Percentiles rank a stretch among this genome's conserved stretches.
These are phyloP conservation scores for Drosophila ficusphila DNA, from an alignment of 1,140 invertebrate species.

Conservation along the genomic window DNA sequence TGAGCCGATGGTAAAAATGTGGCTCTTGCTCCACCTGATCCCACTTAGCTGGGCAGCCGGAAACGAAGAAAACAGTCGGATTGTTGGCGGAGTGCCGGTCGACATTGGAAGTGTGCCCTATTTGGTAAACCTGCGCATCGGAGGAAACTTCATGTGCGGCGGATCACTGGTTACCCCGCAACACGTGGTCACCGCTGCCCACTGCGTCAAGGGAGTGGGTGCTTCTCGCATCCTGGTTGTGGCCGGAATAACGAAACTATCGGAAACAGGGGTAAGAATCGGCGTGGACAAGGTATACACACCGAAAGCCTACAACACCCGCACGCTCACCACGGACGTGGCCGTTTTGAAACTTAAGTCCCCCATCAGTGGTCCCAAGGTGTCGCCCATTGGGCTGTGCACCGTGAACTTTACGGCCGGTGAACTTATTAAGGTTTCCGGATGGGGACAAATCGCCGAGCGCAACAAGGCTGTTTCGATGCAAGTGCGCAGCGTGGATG, in stretches of 20 bases:
- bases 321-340: conserved; percentile 64
- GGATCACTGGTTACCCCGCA: conserved; percentile 53
- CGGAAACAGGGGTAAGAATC: conserved; percentile 44
- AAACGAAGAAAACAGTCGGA: conserved; percentile 56
- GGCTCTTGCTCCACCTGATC: conserved; percentile 6
- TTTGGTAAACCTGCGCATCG: conserved; percentile 59
- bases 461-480: conserved; percentile 37
- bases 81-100: conserved; percentile 61
- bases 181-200: conserved; percentile 71
- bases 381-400: conserved; percentile 62
- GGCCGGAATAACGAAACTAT: conserved; percentile 52
- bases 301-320: conserved; percentile 60
- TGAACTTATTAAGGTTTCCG: conserved; percentile 68
- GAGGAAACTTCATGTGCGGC: conserved; percentile 62
- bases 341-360: conserved; percentile 65
- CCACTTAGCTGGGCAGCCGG: conserved; percentile 7
- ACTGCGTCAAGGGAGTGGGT: conserved; percentile 67
- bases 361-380: conserved; percentile 55
- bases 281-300: conserved; percentile 58
- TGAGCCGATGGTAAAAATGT: conserved; percentile 53
- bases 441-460: conserved; percentile 60
- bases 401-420: conserved; percentile 51
- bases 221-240: conserved; percentile 53
- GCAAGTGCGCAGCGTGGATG: conserved; percentile 69
- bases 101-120: conserved; percentile 68